Percentiles rank a stretch among this genome's conserved stretches.
Evolutionary conservation across 2,888 invertebrate genomes (phyloP).

Genomic region (Stenoptilia bipunctidactyla): DNA sequence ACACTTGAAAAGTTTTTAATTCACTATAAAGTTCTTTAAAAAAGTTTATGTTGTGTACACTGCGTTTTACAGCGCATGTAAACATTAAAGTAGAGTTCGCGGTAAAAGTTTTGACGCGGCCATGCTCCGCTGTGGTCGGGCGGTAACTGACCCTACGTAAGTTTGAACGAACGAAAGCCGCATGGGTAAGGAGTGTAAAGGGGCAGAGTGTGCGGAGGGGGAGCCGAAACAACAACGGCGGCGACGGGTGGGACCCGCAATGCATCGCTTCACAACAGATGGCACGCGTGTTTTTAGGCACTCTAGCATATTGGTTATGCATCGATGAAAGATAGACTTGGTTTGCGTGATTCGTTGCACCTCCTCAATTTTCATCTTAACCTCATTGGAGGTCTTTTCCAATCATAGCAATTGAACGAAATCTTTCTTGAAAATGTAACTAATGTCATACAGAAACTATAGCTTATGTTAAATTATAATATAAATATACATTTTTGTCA

Average conservation of each 20-base stretch:
- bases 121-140: slow-evolving; percentile 70
- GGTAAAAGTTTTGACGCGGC: slow-evolving; percentile 67
- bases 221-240: slow-evolving; percentile 32
- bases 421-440: slow-evolving; percentile 22
- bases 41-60: slow-evolving; percentile 42
- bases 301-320: slow-evolving; percentile 61
- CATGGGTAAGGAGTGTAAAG: slow-evolving; percentile 51
- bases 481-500: too few species aligned
- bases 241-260: slow-evolving; percentile 55
- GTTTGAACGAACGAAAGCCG: slow-evolving; percentile 71
- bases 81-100: slow-evolving; percentile 61
- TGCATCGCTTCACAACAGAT: slow-evolving; percentile 67
- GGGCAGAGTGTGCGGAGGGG: slow-evolving; percentile 31
- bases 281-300: slow-evolving; percentile 67
- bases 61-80: slow-evolving; percentile 58
- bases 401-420: slow-evolving; percentile 28
- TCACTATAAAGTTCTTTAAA: slow-evolving; percentile 20
- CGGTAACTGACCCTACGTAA: slow-evolving; percentile 73
- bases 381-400: slow-evolving; percentile 59
- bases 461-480: too few species aligned
- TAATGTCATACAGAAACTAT: too few species aligned
- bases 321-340: slow-evolving; percentile 37
- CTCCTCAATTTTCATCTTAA: slow-evolving; percentile 58
- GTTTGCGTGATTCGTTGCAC: slow-evolving; percentile 56
- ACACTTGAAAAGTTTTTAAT: slow-evolving; percentile 37